Base-by-base conservation (phyloP, 1,140 invertebrate species). In the Brachionus rotundiformis region DNA sequence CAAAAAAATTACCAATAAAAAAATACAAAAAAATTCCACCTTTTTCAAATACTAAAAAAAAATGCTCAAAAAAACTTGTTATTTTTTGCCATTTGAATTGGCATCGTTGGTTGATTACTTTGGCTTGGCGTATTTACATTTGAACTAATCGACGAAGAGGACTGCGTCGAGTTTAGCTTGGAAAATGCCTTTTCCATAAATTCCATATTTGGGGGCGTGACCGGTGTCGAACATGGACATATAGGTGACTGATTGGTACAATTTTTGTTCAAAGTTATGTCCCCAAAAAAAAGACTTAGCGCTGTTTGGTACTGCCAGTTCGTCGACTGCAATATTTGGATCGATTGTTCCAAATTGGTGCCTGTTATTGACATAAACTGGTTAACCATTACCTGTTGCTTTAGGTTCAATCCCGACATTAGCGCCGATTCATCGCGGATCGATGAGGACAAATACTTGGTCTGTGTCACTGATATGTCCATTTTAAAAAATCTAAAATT, bases 311-410 rank as follows among this genome's bases (percentile, higher is more conserved):
- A 73, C 41, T 73, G 68, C 68, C 68, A 73, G 25, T 73, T 73
- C 13, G 68, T 23, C 1, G 33, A 25, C 41, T 41, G 19, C 16
- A 73, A 73, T 44, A 73, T 41, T 73, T 73, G 68, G 11, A 73
- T 73, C 16, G 68, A 73, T 44, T 73, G 68, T 44, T 73, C 68
- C 16, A 44, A 44, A n/a, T 16, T 44, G 25, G 36, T 44, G 41
- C 68, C 68, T 44, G 68, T 73, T 73, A 73, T 73, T 23, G 68
- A 73, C 68, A 73, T 73, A 16, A 73, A 73, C 27, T 73, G 68
- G 41, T 44, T 73, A 23, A 73, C 3, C 29, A 31, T 73, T 44
- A 73, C 68, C 27, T 73, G 68, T 13, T 73, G 68, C 27, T 73
- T 73, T 73, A 73, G 25, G 36, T 44, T 73, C 44, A 73, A 13